Base-by-base conservation (phyloP, 2,888 invertebrate species). In the Dryobotodes eremita region DNA sequence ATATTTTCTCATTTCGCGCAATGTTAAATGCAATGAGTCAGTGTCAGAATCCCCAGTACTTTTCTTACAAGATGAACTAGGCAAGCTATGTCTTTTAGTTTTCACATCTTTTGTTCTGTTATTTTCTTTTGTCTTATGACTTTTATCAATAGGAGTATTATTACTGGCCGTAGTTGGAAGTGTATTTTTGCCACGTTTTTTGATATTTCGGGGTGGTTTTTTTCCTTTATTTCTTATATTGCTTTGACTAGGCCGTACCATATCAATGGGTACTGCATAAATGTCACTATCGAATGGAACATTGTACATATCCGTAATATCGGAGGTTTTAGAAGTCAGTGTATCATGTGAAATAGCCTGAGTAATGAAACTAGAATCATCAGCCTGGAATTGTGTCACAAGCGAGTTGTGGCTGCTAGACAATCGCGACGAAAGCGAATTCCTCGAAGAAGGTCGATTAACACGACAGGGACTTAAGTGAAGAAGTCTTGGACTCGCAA, bases 311-410 rank as follows among this genome's bases (percentile, higher is more conserved):
- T 98, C 98, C 59, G 98, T 98, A 81, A 98, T 98, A 91, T 98
- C 98, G 83, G 98, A 97, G n/a, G 98, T 97, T 83, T 98, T 97
- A 8, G 95, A 92, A 17, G 97, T 97, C 59, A 98, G 96, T 4
- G 98, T 98, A 92, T 98, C 98, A 92, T 98, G 98, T 1, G 98
- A 98, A 97, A 98, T 98, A 55, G 98, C 98, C 92, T 98, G 98
- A 1, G 98, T 98, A 86, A 98, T 98, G 92, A 98, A 98, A 92
- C 98, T 98, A 36, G 98, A 98, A 93, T 98, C 98, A 91, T 98
- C 98, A 2, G 97, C 98, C 94, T 98, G 98, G 90, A 98, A 98
- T 81, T 98, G 97, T 36, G 97, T 97, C 85, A 98, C 98, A 80
- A 98, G 97, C 1, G 98, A 98, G 92, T 98, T 98, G 94, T 99